Evolutionary conservation across 2,797 vertebrate genomes (phyloP).

Genomic region (Artibeus jamaicensis): DNA sequence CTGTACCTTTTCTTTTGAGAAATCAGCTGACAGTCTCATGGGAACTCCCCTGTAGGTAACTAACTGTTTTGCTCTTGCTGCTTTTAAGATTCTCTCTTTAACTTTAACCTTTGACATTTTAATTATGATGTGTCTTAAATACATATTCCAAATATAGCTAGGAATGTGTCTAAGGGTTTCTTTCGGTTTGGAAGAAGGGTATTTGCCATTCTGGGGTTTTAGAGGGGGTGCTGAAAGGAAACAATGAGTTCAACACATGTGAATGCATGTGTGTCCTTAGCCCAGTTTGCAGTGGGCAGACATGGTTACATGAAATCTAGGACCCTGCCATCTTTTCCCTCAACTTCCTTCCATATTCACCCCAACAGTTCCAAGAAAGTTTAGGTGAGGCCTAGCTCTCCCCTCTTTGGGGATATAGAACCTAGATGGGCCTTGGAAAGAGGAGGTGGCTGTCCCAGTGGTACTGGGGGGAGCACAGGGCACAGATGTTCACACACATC

Average conservation of each 20-base stretch:
- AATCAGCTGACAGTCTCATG: too few relatives aligned
- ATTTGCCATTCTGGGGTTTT: neutral
- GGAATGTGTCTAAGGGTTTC: neutral
- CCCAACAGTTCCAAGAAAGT: too few relatives aligned
- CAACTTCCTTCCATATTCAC: neutral
- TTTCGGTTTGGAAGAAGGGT: neutral
- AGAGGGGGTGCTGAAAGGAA: neutral
- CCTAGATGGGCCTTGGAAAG: neutral
- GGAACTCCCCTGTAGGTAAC: too few relatives aligned
- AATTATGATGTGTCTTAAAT: too few relatives aligned
- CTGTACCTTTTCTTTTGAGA: too few relatives aligned
- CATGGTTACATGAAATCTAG: fast-evolving
- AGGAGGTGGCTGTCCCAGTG: neutral
- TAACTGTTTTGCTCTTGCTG: too few relatives aligned
- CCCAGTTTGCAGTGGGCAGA: neutral
- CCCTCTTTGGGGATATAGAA: neutral
- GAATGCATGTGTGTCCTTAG: neutral
- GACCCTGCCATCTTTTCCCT: neutral
- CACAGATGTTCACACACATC: fast-evolving
- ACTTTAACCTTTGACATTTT: too few relatives aligned
- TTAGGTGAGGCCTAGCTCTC: neutral
- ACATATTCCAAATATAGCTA: neutral
- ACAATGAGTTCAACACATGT: neutral
- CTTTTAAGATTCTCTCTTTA: too few relatives aligned
- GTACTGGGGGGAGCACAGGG: neutral